Base-by-base conservation (phyloP, 2,797 vertebrate genomes). In the Acipenser oxyrinchus region DNA sequence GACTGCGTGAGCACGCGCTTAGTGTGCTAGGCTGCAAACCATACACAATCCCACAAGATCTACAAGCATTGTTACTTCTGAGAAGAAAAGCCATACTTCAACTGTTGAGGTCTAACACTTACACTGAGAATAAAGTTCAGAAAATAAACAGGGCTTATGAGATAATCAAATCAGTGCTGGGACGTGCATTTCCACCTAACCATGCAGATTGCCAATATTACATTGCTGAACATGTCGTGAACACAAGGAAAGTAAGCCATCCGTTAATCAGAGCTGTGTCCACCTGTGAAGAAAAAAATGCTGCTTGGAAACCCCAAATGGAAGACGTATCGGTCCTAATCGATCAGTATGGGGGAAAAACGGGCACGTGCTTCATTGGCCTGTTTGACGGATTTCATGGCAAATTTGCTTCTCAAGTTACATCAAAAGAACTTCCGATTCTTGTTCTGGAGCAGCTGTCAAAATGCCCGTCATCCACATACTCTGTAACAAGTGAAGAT, bases 371-470 rank as follows among this genome's bases (percentile, higher is more conserved):
- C 23, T 86, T 86, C 71, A 70, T 85, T 4, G 75, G 84, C 6
- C 63, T 85, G 69, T 81, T 82, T 15, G 80, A 87, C 18, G 81
- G 84, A 10, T 84, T 67, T 64, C 66, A 78, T 0, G 70, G 83
- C 0, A 65, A n/a, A 1, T 48, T 69, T 57, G 83, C 85, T 6
- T 82, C 86, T 11, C 70, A 80, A 15, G 59, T 73, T 55, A 68
- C 79, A 48, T 78, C 80, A 6, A n/a, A 4, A 37, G 86, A 89
- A 64, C 75, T 90, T 62, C 79, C 82, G 0, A 12, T 86, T 67
- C 52, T 83, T 69, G 68, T 88, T 65, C 78, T 88, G 18, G 78
- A 84, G 4, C 84, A 87, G 23, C 77, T 88, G 70, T 74, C 80
- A 72, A 71, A 57, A 15, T 64, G 0, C 0, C 76, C 84, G 71